Base-by-base conservation (phyloP, 2,888 invertebrate genomes). In the Palloptera scutellata region DNA sequence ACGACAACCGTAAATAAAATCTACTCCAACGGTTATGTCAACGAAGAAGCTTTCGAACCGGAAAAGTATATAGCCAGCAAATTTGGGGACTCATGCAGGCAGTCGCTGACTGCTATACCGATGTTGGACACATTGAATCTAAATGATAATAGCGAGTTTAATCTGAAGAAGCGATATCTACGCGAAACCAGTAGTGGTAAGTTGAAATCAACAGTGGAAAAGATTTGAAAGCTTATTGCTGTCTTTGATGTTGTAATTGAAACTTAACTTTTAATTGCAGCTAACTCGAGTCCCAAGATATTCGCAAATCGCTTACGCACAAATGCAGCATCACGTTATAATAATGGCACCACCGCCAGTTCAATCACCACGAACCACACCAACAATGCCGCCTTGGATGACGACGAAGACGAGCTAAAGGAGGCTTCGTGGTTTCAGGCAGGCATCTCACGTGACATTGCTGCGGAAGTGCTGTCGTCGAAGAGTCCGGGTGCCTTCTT, bases 381-480 rank as follows among this genome's bases (percentile, higher is more conserved):
- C 20, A 30, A 20, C 40, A 19, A 20, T 19, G 61, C 51, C n/a
- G 17, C 45, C 17, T 17, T 51, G 9, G 52, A 60, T 58, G 57
- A 58, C 61, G 89, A 89, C 80, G 93, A 94, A 82, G 94, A 94
- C 72, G 92, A 93, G 78, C 89, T 95, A 66, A 88, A 94, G 59
- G 90, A 92, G 72, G 96, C 96, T 58, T 94, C 96, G 9, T 97
- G 97, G 97, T 97, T 96, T 86, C 97, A 97, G 85, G 96, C 96
- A 61, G 97, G 97, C 17, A 96, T 97, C 78, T 97, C 97, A 10
- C 89, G 97, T 88, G 97, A 91, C 85, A 96, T 97, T 78, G 96
- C 97, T 10, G 86, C 97, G 77, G 97, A 97, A 85, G 95, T 97
- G 76, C 87, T 98, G 74, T 90, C 91, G 71, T 91, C 93, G 75